Evolutionary conservation across 2,113 vertebrate species (phyloP).

Genomic region (Etheostoma spectabile): DNA sequence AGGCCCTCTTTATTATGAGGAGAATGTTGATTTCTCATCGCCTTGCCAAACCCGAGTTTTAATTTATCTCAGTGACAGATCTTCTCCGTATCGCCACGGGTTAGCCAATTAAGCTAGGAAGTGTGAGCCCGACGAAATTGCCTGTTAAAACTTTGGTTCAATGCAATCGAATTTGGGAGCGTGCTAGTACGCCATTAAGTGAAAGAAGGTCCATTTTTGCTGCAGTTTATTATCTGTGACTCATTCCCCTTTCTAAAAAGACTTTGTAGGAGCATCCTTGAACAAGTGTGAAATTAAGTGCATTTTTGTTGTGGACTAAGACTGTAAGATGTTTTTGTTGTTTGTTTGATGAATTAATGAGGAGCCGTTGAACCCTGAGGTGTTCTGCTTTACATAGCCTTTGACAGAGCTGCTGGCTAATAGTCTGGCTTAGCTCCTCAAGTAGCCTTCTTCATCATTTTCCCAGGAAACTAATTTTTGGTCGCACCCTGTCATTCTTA

Average conservation of each 20-base stretch:
- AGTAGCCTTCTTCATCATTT: constrained; percentile 38
- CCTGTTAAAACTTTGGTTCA: constrained; percentile 67
- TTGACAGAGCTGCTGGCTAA: constrained; percentile 57
- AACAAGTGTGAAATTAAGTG: constrained; percentile 52
- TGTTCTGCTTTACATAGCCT: constrained; percentile 55
- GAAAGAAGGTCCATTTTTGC: constrained; percentile 34
- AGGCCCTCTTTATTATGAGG: constrained; percentile 68
- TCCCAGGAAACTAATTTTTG: constrained; percentile 55
- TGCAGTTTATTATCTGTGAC: constrained; percentile 41
- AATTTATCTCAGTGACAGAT: constrained; percentile 61
- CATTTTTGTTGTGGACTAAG: constrained; percentile 33
- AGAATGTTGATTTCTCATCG: constrained; percentile 64
- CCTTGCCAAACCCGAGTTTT: constrained; percentile 66
- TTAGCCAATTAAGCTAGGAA: constrained; percentile 74
- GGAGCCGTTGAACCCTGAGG: constrained; percentile 52
- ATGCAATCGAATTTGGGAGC: constrained; percentile 29
- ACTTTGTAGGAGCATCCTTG: constrained; percentile 21
- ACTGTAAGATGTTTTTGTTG: constrained; percentile 57
- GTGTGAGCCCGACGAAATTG: constrained; percentile 45
- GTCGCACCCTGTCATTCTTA: constrained; percentile 63
- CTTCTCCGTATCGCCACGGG: constrained; percentile 24
- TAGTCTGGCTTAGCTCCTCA: constrained; percentile 35
- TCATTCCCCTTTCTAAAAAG: constrained; percentile 8
- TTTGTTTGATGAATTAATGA: constrained; percentile 73
- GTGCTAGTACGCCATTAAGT: constrained; percentile 31